Conservation (phyloP, 2,797 vertebrate species). For the Perodicticus potto region DNA sequence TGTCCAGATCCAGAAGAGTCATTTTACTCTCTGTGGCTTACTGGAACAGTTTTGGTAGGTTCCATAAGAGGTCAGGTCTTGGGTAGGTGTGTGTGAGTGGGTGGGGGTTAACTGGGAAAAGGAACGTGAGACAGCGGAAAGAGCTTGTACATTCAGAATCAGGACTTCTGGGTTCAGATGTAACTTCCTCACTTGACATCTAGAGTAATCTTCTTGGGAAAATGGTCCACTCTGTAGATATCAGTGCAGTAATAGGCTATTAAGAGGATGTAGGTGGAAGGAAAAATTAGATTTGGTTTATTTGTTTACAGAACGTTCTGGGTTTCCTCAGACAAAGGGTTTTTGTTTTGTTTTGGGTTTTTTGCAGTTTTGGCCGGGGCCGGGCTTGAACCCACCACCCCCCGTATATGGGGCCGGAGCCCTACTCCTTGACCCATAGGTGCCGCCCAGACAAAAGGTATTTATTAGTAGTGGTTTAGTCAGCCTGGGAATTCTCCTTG, state of each 20-base stretch:
- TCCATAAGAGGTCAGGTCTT: not conserved
- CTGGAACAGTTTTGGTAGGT: slow-evolving; percentile 50
- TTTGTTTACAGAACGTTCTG: slow-evolving; percentile 56
- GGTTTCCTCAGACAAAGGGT: not conserved
- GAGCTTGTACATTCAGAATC: not conserved
- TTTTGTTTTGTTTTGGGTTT: too few species aligned
- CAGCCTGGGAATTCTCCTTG: slow-evolving; percentile 19
- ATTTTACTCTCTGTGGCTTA: slow-evolving; percentile 13
- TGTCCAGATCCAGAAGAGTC: not conserved
- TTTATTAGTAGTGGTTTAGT: slow-evolving; percentile 47
- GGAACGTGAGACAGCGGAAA: slow-evolving; percentile 20
- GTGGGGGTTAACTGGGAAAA: not conserved
- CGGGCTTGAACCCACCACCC: too few species aligned
- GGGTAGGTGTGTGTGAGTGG: not conserved
- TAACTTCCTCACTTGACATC: slow-evolving; percentile 31
- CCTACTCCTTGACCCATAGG: too few species aligned
- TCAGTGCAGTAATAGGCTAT: not conserved
- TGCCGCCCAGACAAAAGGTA: too few species aligned
- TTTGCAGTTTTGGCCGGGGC: too few species aligned
- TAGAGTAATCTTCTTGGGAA: slow-evolving; percentile 12
- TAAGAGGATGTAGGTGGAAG: not conserved
- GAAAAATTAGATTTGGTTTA: not conserved
- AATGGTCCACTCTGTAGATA: not conserved
- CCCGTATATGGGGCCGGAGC: too few species aligned
- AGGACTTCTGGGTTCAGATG: not conserved